Base-by-base conservation (phyloP, 2,797 vertebrate species). In the Melanotaenia trifasciata region DNA sequence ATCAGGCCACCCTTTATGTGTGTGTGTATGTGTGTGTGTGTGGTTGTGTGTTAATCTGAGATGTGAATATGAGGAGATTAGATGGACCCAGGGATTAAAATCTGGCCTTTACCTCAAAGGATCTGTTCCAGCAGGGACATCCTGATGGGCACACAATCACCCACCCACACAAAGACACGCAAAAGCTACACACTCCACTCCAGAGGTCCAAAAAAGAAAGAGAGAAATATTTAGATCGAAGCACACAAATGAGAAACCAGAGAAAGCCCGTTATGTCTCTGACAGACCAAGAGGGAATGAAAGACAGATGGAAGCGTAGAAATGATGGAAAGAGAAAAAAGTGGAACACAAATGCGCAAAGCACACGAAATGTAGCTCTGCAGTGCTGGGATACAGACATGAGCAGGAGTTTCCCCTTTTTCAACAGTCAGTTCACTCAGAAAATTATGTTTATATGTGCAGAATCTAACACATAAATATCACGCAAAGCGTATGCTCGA, bases 11-110 rank as follows among this genome's bases (percentile, higher is more conserved):
- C 70, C 5, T 59, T 9, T 72, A 26, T 70, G 35, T 59, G 64
- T 67, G 43, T 72, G 10, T 65, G 28, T 78, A 26, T 68, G 68
- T 76, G 65, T 68, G 63, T 77, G 35, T 45, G 63, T 65, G 40
- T 64, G 54, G 63, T 58, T 74, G 71, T 66, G 74, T 79, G 72
- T 65, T 92, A 92, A 93, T 92, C 92, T 92, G 87, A 90, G 89
- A 91, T 90, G 91, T 94, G 90, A 94, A 94, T 93, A 89, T 93
- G 92, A 92, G 82, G 89, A 93, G 93, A 95, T 94, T 94, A 94
- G 91, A 93, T 93, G 84, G 84, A 84, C 76, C 67, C 60, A 69
- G 88, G 92, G 92, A 94, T 95, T 94, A 94, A 89, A 90, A 92
- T 87, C 81, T 89, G 90, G 91, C 91, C 90, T 93, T 93, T 92